These are phyloP conservation scores for Zaprionus bogoriensis DNA, from an alignment of 2,888 invertebrate genomes.

Conservation along the genomic window DNA sequence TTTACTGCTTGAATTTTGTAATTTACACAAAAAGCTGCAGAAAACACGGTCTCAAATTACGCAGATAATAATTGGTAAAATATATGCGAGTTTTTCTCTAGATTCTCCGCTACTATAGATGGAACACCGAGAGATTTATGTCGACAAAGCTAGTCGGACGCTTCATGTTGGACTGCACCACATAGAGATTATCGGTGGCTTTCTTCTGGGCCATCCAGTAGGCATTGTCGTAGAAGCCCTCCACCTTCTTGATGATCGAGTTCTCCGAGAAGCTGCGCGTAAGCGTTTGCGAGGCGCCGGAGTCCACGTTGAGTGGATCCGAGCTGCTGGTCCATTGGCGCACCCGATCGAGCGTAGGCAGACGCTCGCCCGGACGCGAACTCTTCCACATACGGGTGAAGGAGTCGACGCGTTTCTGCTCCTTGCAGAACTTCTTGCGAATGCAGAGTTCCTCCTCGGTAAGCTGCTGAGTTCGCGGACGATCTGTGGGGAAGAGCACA, in stretches of 20 bases:
- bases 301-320: conserved; percentile 26
- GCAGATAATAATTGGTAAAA: not conserved
- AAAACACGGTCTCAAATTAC: not conserved
- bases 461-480: not conserved
- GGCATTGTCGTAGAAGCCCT: conserved; percentile 23
- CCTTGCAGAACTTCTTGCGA: not conserved
- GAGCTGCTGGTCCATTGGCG: conserved; percentile 53
- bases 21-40: no score
- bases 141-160: conserved; percentile 60
- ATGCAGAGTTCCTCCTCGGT: conserved; percentile 34
- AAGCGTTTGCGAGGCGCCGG: conserved; percentile 15
- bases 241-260: conserved; percentile 20
- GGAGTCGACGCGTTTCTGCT: not conserved
- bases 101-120: conserved; percentile 39
- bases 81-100: not conserved
- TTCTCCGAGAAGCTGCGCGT: conserved; percentile 24
- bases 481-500: not conserved
- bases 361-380: not conserved
- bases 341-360: not conserved
- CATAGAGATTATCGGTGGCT: conserved; percentile 25
- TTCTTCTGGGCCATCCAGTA: conserved; percentile 27
- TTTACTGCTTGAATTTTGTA: no score
- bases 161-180: conserved; percentile 63
- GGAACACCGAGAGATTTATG: conserved; percentile 43
- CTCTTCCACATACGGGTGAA: not conserved